These are phyloP conservation scores for Steinernema hermaphroditum DNA, from an alignment of 2,888 invertebrate species.

Conservation along the genomic window DNA sequence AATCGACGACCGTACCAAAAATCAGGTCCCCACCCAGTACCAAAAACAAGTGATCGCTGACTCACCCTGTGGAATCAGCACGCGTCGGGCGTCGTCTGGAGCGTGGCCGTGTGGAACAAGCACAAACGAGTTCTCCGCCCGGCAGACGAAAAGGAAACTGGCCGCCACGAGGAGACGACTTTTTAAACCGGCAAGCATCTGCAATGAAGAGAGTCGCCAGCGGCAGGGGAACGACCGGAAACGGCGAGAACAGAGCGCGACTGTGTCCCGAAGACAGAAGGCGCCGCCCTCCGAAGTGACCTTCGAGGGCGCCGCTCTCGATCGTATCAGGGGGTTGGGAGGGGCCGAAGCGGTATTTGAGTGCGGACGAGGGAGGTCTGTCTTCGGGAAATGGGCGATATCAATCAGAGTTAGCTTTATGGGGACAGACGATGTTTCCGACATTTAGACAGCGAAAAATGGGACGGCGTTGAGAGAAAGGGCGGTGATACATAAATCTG, in stretches of 20 bases:
- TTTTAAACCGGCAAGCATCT: background rate
- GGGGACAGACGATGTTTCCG: background rate
- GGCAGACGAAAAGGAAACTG: background rate
- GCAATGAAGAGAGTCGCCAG: background rate
- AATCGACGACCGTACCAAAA: too few relatives aligned
- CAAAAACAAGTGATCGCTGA: too few relatives aligned
- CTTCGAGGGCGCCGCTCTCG: background rate
- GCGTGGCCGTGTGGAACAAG: constrained; percentile 61
- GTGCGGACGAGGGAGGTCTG: background rate
- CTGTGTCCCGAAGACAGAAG: background rate
- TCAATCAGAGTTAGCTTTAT: background rate
- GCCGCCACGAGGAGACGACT: background rate
- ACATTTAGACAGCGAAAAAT: background rate
- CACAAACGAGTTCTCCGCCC: constrained; percentile 46
- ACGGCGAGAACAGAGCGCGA: background rate
- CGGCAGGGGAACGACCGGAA: background rate
- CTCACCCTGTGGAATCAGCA: constrained; percentile 61
- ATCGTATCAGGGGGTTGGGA: background rate
- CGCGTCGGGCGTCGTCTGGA: constrained; percentile 50
- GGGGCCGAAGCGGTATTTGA: background rate
- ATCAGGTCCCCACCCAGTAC: too few relatives aligned
- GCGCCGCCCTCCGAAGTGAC: constrained; percentile 4
- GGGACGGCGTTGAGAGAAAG: background rate
- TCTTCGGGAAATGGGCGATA: background rate
- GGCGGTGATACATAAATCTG: background rate